A percentile compares a stretch with the other conserved stretches of the same genome.
Evolutionary conservation across 53 echinoderm and acorn worm genomes (phyloP).

Genomic region (Crossaster papposus): DNA sequence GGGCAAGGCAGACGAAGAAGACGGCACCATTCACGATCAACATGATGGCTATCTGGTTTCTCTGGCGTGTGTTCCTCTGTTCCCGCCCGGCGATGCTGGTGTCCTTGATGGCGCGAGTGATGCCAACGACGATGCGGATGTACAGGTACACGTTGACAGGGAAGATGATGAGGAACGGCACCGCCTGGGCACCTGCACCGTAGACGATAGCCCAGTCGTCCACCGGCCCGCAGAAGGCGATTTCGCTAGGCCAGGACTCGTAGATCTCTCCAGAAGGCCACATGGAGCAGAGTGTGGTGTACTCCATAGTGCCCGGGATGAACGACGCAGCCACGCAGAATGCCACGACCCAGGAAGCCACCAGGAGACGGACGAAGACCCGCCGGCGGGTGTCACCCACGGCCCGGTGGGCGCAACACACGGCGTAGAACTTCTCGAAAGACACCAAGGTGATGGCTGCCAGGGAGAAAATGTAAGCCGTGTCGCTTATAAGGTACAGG

Average conservation of each 20-base stretch:
- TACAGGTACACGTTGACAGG: constrained; percentile 41
- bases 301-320: constrained; percentile 34
- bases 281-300: constrained; percentile 3
- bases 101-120: constrained; percentile 33
- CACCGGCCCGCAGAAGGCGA: constrained; percentile 37
- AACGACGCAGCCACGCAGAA: constrained; percentile 25
- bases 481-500: constrained; percentile 44
- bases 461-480: constrained; percentile 33
- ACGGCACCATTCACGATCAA: constrained; percentile 33
- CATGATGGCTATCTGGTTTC: constrained; percentile 48
- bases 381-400: constrained; percentile 45
- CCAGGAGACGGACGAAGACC: constrained; percentile 33
- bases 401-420: constrained; percentile 39
- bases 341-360: constrained; percentile 31
- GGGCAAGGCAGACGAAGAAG: constrained; percentile 36
- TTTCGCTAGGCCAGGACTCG: constrained; percentile 19
- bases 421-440: constrained; percentile 49
- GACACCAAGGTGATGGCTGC: constrained; percentile 43
- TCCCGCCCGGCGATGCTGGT: constrained; percentile 29
- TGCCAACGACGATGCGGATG: constrained; percentile 35
- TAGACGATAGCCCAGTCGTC: constrained; percentile 39
- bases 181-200: constrained; percentile 33
- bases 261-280: constrained; percentile 24
- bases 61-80: constrained; percentile 24
- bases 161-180: constrained; percentile 40